Conservation (phyloP, 1,140 invertebrate species). For the Calephelis virginiensis region DNA sequence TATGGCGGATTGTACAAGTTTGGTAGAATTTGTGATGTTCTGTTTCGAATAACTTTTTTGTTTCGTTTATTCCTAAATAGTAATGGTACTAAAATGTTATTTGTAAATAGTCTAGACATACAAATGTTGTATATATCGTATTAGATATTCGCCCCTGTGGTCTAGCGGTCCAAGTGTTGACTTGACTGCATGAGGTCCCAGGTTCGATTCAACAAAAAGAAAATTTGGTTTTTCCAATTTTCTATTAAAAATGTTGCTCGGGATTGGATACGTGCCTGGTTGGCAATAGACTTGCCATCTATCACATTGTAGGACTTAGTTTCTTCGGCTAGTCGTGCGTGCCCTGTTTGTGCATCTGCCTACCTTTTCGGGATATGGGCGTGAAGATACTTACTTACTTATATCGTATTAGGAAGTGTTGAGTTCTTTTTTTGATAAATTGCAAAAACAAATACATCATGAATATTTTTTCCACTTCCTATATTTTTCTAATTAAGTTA, state of each 20-base stretch:
- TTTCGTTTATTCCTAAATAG: background rate
- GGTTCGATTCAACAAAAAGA: too few species aligned
- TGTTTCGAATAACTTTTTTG: conserved; percentile 11
- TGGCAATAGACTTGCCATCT: background rate
- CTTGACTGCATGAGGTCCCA: too few species aligned
- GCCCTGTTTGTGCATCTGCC: background rate
- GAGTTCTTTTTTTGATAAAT: too few species aligned
- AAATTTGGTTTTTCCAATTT: background rate
- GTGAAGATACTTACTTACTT: background rate
- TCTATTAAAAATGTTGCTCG: too few species aligned
- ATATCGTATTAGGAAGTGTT: background rate
- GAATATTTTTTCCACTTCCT: background rate
- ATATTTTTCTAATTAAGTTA: conserved; percentile 8
- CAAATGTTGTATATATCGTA: too few species aligned
- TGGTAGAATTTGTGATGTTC: conserved; percentile 1
- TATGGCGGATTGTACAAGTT: conserved; percentile 9
- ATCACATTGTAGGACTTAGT: background rate
- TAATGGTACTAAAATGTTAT: too few species aligned
- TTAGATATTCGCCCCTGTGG: too few species aligned
- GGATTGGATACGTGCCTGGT: too few species aligned
- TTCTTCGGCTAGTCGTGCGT: background rate
- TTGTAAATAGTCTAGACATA: too few species aligned
- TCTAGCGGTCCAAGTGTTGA: too few species aligned
- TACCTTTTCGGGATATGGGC: background rate
- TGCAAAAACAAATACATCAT: background rate